Evolutionary conservation across 1,140 invertebrate species (phyloP).

Genomic region (Caenorhabditis remanei): DNA sequence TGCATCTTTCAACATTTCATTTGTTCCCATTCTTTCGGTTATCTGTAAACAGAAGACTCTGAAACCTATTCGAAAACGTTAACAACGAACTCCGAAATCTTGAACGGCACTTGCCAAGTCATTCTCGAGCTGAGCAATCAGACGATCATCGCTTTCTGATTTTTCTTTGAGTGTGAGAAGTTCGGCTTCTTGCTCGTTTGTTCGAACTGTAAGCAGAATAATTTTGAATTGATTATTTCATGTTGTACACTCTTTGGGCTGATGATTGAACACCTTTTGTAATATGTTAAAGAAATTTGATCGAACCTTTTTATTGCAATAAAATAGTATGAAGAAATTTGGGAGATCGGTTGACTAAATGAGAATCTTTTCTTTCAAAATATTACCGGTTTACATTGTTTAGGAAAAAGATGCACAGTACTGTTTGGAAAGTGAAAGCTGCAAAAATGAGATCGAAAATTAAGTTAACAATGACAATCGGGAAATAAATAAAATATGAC

Average conservation of each 20-base stretch:
- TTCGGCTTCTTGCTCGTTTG: conserved; percentile 39
- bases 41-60: not conserved
- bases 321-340: not conserved
- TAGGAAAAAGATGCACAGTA: not conserved
- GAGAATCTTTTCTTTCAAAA: not conserved
- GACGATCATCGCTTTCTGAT: not conserved
- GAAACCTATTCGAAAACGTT: not conserved
- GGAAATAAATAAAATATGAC: not conserved
- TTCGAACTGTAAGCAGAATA: conserved; percentile 15
- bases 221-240: too few species aligned
- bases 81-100: not conserved
- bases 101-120: conserved; percentile 46
- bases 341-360: not conserved
- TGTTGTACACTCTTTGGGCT: too few species aligned
- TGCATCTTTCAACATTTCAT: conserved; percentile 53
- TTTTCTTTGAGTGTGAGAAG: conserved; percentile 9
- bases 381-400: not conserved
- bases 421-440: conserved; percentile 15
- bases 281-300: too few species aligned
- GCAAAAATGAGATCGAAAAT: not conserved
- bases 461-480: not conserved
- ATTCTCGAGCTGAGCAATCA: conserved; percentile 55
- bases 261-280: too few species aligned
- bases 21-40: conserved; percentile 26
- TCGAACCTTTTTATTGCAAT: not conserved